These are phyloP conservation scores for Ptiloglossa arizonensis DNA, from an alignment of 1,140 invertebrate species.

Conservation along the genomic window DNA sequence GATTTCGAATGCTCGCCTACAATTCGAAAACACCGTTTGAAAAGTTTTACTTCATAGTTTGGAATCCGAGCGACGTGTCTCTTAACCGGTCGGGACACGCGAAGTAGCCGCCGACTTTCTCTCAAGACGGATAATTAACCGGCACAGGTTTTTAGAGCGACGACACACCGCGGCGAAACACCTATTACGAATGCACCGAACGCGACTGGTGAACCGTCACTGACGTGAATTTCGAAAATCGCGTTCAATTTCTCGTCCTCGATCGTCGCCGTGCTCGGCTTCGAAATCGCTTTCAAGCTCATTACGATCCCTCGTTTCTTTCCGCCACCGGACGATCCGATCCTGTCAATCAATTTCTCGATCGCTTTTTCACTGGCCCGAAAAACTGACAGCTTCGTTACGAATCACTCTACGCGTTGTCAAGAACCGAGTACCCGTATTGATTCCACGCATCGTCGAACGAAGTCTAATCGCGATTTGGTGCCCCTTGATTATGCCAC, in stretches of 20 bases:
- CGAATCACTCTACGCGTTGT: background rate
- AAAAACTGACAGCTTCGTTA: background rate
- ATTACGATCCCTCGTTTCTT: background rate
- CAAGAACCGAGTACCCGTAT: background rate
- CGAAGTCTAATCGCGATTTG: background rate
- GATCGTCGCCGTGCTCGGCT: background rate
- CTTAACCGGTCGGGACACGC: slow-evolving; percentile 6
- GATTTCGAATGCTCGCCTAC: background rate
- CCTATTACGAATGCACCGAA: slow-evolving; percentile 12
- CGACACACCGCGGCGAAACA: background rate
- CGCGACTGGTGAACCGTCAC: background rate
- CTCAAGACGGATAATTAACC: slow-evolving; percentile 44
- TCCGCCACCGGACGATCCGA: background rate
- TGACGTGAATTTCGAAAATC: slow-evolving; percentile 11
- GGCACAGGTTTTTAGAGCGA: slow-evolving; percentile 34
- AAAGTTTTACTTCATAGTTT: no score
- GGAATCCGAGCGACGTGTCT: slow-evolving; percentile 1
- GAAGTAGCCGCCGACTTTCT: slow-evolving; percentile 35
- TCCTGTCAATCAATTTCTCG: slow-evolving; percentile 5
- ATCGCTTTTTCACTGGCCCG: background rate
- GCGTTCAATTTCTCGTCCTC: background rate
- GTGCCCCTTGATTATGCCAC: background rate
- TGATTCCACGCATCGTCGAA: background rate
- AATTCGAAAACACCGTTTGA: background rate
- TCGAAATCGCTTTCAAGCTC: background rate